Percentiles rank a stretch among this genome's conserved stretches.
Conservation (phyloP, 2,888 invertebrate genomes). For the Entomobrya multifasciata region DNA sequence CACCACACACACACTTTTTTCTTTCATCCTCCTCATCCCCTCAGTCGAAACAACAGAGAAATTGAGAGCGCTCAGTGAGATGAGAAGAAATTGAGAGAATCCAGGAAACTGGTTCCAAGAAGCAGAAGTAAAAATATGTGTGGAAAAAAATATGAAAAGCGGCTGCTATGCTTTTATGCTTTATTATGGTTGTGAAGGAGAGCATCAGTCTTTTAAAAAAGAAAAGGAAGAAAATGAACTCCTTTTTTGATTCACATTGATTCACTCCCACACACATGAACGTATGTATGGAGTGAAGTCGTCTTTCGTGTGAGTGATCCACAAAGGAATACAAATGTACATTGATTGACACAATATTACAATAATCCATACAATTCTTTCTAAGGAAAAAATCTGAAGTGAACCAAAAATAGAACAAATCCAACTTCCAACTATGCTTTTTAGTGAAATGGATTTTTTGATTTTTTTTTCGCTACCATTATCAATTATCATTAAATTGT, state of each 20-base stretch:
- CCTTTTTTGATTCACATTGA: background rate
- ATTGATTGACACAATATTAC: conserved; percentile 66
- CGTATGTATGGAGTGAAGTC: background rate
- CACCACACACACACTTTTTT: background rate
- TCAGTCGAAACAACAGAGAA: conserved; percentile 1
- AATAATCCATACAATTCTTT: background rate
- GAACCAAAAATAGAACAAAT: too few species aligned
- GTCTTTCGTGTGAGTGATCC: conserved; percentile 23
- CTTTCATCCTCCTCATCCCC: conserved; percentile 33
- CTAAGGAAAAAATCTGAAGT: background rate
- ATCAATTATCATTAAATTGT: too few species aligned
- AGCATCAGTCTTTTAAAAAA: background rate
- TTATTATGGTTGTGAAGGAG: background rate
- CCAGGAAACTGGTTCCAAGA: conserved; percentile 37
- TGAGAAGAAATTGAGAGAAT: background rate
- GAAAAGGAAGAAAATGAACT: conserved; percentile 58
- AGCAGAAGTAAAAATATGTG: conserved; percentile 23
- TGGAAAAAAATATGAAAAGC: too few species aligned
- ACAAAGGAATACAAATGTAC: conserved; percentile 41
- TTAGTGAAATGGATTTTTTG: too few species aligned
- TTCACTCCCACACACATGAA: conserved; percentile 32
- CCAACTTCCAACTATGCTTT: too few species aligned
- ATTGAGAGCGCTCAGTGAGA: background rate
- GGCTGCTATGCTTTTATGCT: too few species aligned
- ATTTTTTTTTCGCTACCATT: too few species aligned